These are phyloP conservation scores for Chiloscyllium plagiosum DNA, from an alignment of 2,113 vertebrate genomes.

Conservation along the genomic window DNA sequence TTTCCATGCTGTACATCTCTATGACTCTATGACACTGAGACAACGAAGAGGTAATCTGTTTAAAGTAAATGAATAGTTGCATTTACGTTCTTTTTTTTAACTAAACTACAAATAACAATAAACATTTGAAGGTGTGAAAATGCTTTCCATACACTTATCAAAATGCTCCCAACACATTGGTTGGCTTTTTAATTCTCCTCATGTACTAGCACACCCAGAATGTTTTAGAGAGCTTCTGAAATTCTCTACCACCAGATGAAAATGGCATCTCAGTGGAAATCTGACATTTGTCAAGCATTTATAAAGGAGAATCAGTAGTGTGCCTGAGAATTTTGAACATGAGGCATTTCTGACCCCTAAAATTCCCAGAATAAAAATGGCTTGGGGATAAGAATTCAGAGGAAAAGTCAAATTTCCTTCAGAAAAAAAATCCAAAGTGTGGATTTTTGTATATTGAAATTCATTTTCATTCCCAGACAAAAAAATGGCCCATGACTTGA, in stretches of 20 bases:
- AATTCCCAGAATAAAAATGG: background rate
- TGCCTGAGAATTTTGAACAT: no score
- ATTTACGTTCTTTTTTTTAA: no score
- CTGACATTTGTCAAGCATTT: background rate
- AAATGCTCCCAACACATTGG: background rate
- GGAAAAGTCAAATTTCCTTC: no score
- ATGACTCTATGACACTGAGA: no score
- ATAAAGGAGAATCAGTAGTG: background rate
- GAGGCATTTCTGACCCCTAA: background rate
- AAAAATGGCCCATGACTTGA: background rate
- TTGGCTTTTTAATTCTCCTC: background rate
- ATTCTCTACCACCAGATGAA: background rate
- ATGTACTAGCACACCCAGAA: no score
- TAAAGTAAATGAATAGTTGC: no score
- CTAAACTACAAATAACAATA: background rate
- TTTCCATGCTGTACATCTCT: no score
- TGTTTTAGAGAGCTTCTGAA: background rate
- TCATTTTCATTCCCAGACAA: background rate
- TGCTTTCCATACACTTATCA: background rate
- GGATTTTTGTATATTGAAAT: background rate
- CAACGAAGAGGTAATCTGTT: no score
- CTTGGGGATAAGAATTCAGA: background rate
- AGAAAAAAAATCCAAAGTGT: background rate
- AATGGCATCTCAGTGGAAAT: background rate
- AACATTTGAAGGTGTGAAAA: background rate